Percentiles rank a stretch among this genome's conserved stretches.
phyloP scores from a whole-genome alignment of 1,140 invertebrate genomes.

The Hormaphis cornu region DNA sequence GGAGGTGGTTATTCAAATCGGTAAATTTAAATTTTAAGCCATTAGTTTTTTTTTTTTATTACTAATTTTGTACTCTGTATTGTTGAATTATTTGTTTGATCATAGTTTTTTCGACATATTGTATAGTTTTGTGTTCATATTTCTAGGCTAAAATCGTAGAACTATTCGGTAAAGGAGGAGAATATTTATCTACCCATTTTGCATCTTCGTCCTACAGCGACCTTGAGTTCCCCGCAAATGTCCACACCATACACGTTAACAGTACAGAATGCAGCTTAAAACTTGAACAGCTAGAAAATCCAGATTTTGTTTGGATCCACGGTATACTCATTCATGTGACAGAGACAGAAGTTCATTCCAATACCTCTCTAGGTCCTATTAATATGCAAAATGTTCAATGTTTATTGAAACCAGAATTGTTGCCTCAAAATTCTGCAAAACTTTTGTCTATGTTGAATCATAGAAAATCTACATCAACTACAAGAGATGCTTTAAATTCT shows the following conservation, averaged over 20 bases:
- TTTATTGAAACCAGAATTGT: background rate
- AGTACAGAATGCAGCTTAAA: background rate
- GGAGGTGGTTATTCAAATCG: too few species aligned
- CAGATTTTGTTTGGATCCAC: background rate
- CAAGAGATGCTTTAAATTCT: background rate
- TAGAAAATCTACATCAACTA: background rate
- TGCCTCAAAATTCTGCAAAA: background rate
- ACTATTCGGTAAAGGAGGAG: conserved; percentile 1
- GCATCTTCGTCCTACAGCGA: background rate
- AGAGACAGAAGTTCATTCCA: background rate
- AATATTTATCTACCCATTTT: conserved; percentile 6
- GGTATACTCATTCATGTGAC: background rate
- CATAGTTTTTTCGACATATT: background rate
- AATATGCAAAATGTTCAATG: conserved; percentile 4
- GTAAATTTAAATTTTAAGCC: too few species aligned
- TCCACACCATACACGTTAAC: background rate
- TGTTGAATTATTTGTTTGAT: too few species aligned
- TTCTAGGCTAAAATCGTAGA: conserved; percentile 11
- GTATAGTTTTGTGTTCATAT: background rate
- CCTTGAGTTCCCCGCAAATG: background rate
- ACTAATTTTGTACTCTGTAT: too few species aligned
- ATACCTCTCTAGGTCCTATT: background rate
- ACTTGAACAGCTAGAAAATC: background rate
- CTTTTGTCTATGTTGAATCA: background rate
- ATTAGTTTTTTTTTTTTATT: too few species aligned